Percentiles rank a stretch among this genome's conserved stretches.
Conservation (phyloP, 2,888 invertebrate genomes). For the Platerodrilus igneus region DNA sequence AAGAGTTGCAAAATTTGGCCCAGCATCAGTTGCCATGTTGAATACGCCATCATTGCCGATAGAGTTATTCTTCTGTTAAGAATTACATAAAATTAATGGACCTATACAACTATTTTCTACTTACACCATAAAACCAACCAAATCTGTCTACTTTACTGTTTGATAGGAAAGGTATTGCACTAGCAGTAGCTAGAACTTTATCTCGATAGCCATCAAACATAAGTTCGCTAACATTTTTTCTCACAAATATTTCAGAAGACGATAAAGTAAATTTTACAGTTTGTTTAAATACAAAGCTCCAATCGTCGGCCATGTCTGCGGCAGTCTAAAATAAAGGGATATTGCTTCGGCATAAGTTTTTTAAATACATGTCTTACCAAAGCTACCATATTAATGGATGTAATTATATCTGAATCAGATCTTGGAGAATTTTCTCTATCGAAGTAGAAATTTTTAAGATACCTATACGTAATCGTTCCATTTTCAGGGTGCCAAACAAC, state of each 20-base stretch:
- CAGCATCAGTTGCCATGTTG: conserved; percentile 69
- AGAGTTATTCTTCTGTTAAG: conserved; percentile 68
- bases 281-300: conserved; percentile 44
- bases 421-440: conserved; percentile 51
- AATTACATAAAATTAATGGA: conserved; percentile 1
- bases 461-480: conserved; percentile 66
- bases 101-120: conserved; percentile 27
- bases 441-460: conserved; percentile 65
- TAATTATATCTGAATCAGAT: conserved; percentile 56
- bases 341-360: no score
- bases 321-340: conserved; percentile 51
- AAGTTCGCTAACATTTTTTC: conserved; percentile 63
- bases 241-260: conserved; percentile 50
- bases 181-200: conserved; percentile 62
- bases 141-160: conserved; percentile 69
- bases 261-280: conserved; percentile 25
- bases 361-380: conserved; percentile 56
- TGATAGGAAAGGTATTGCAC: conserved; percentile 53
- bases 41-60: conserved; percentile 65
- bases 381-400: conserved; percentile 71
- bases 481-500: conserved; percentile 65
- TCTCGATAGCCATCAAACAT: conserved; percentile 80
- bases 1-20: conserved; percentile 65
- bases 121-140: conserved; percentile 76
- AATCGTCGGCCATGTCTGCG: conserved; percentile 48